Evolutionary conservation across 2,888 invertebrate genomes (phyloP), one percentile per base, ranked within the genome.

Genomic region (Drosophila dives): DNA sequence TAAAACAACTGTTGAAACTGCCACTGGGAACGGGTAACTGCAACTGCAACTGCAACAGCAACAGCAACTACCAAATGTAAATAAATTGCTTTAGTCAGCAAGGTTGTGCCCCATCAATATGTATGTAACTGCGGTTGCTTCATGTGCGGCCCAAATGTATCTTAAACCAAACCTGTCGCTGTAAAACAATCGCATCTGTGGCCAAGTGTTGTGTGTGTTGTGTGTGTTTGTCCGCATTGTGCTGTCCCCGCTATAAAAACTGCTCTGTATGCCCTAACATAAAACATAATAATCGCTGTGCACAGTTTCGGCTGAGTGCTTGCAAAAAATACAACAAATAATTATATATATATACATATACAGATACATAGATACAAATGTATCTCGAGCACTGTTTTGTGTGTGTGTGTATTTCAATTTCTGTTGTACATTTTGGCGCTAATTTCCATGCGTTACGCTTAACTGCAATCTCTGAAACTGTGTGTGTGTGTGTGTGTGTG

Each of bases 381-480:
- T 82, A 88, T 77, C 71, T 85, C 63, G 55, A 69, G 49, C 73
- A 48, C 32, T 66, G 36, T 51, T 56, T 60, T 23, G 23, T n/a
- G 26, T 58, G 26, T 58, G 26, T 67, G n/a, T n/a, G n/a, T 15
- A 11, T 36, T 36, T 54, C 23, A 15, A n/a, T 69, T 62, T 23
- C 36, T 60, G 48, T 40, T 61, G 42, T 70, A 36, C 64, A 29
- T 75, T 80, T 78, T 80, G 77, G 72, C 78, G 81, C 81, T 76
- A 48, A 80, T 78, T 83, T 80, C 67, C 73, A 77, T 89, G 89
- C 87, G 84, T 84, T 89, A 86, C 89, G 89, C 89, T 89, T 70
- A 78, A 72, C 84, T 89, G 87, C 84, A 64, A 59, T 49, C 53
- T 49, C 48, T 32, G 29, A n/a, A 20, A 40, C 29, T 51, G 10